Evolutionary conservation across 2,113 vertebrate species (phyloP).

Genomic region (Thunnus maccoyii): DNA sequence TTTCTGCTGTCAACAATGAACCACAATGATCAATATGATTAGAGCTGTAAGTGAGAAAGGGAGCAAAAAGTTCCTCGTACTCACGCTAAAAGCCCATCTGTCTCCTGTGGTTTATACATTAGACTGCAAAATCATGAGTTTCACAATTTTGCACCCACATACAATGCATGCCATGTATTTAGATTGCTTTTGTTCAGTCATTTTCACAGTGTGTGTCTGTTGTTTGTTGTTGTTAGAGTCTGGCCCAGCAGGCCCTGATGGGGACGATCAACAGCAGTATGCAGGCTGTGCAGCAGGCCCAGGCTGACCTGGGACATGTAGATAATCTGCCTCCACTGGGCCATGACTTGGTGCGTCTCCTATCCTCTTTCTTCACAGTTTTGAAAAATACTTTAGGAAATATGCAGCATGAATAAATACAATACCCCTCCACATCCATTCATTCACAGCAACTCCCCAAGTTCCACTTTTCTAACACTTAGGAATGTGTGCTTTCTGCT

Average conservation of each 20-base stretch:
- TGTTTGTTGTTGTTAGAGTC: slow-evolving; percentile 86
- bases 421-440: not conserved
- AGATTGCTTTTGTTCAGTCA: slow-evolving; percentile 29
- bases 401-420: not conserved
- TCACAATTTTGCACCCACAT: slow-evolving; percentile 3
- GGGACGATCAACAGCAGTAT: slow-evolving; percentile 99
- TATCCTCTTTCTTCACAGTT: slow-evolving; percentile 3
- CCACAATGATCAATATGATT: slow-evolving; percentile 16
- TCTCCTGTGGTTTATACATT: slow-evolving; percentile 25
- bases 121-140: slow-evolving; percentile 1
- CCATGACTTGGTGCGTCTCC: slow-evolving; percentile 92
- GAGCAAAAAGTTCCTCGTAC: not conserved
- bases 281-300: slow-evolving; percentile 97
- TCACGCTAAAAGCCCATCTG: slow-evolving; percentile 21
- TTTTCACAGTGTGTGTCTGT: slow-evolving; percentile 26
- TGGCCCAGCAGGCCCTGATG: slow-evolving; percentile 98
- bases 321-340: slow-evolving; percentile 95
- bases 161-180: not conserved
- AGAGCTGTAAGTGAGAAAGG: not conserved
- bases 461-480: slow-evolving; percentile 18
- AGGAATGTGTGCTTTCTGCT: slow-evolving; percentile 16
- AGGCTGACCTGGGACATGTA: slow-evolving; percentile 92
- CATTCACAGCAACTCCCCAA: not conserved
- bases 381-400: slow-evolving; percentile 10
- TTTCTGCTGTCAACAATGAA: slow-evolving; percentile 9